phyloP scores from a whole-genome alignment of 1,140 invertebrate genomes.

The Neodiprion fabricii region DNA sequence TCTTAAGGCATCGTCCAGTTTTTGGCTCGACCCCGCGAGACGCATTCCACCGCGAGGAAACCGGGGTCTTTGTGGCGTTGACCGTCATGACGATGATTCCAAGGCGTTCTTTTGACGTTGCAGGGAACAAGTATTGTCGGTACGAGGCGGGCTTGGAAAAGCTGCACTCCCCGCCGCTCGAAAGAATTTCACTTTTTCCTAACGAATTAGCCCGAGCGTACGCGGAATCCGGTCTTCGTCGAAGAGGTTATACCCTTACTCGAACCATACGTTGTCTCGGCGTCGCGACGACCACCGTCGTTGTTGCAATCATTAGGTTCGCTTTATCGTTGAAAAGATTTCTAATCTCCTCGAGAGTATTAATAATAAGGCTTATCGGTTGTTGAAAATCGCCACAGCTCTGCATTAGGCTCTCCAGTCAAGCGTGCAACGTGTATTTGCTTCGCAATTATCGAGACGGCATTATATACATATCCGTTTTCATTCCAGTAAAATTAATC shows the following conservation, averaged over 20 bases:
- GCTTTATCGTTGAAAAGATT: not conserved
- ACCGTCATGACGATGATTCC: not conserved
- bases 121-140: not conserved
- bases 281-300: not conserved
- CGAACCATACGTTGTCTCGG: not conserved
- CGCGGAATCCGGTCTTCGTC: slow-evolving; percentile 3
- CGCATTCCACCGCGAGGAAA: not conserved
- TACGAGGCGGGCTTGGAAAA: not conserved
- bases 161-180: not conserved
- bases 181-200: slow-evolving; percentile 1
- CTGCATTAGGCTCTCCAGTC: not conserved
- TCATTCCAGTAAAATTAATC: not conserved
- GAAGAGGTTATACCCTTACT: not conserved
- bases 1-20: not conserved
- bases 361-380: not conserved
- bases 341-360: slow-evolving; percentile 1
- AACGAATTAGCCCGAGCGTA: slow-evolving; percentile 1
- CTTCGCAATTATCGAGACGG: not conserved
- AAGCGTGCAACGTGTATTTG: not conserved
- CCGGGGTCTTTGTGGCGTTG: not conserved
- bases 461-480: not conserved
- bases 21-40: not conserved
- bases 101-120: not conserved
- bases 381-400: not conserved
- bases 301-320: not conserved